Conservation (phyloP, 2,797 vertebrate species). For the Argya squamiceps region DNA sequence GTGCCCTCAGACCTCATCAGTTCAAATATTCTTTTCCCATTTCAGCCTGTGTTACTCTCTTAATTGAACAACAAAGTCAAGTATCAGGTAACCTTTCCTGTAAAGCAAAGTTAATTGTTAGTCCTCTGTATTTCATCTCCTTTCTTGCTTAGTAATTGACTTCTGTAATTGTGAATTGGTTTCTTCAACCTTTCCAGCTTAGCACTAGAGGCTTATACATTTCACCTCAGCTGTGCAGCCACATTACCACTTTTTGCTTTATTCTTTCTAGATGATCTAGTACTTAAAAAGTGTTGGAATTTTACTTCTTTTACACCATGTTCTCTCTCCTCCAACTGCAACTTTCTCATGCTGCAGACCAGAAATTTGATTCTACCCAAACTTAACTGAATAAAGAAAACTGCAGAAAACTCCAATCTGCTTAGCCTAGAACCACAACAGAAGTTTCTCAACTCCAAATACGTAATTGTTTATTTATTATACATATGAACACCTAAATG, state of each 20-base stretch:
- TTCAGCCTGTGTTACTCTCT: background rate
- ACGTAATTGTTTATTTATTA: background rate
- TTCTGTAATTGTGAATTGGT: rapidly evolving
- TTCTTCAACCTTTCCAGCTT: background rate
- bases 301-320: background rate
- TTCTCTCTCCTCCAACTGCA: background rate
- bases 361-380: background rate
- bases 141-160: background rate
- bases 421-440: background rate
- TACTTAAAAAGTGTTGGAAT: background rate
- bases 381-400: background rate
- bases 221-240: background rate
- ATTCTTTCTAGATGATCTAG: background rate
- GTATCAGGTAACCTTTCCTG: background rate
- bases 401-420: background rate
- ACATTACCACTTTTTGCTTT: background rate
- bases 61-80: background rate
- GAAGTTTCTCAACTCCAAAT: background rate
- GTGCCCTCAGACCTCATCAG: background rate
- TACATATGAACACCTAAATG: background rate
- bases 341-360: background rate
- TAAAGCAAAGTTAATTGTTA: background rate
- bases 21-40: background rate
- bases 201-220: background rate
- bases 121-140: background rate